Conservation (phyloP, 2,797 vertebrate species). For the Xenentodon cancila region DNA sequence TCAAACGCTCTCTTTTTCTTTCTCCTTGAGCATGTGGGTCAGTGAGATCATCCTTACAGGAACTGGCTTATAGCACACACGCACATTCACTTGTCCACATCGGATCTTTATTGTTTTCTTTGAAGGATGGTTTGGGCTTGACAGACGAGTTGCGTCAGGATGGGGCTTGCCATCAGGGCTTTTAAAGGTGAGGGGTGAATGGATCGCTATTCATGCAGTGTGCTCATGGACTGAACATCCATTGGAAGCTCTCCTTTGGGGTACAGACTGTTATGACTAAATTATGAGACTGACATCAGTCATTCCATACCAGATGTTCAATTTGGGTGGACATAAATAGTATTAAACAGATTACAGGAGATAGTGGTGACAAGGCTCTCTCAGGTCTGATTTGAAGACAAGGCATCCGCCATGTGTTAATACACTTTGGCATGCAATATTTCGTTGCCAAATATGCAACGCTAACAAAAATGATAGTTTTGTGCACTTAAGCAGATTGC, state of each 20-base stretch:
- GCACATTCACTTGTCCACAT: slow-evolving; percentile 22
- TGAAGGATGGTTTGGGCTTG: slow-evolving; percentile 58
- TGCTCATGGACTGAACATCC: slow-evolving; percentile 56
- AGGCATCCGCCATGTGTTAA: slow-evolving; percentile 56
- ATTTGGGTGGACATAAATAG: slow-evolving; percentile 75
- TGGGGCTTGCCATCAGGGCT: slow-evolving; percentile 55
- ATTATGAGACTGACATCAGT: slow-evolving; percentile 73
- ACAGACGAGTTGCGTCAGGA: slow-evolving; percentile 47
- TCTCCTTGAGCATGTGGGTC: slow-evolving; percentile 55
- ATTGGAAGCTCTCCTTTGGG: slow-evolving; percentile 49
- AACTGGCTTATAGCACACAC: slow-evolving; percentile 17
- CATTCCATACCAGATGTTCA: slow-evolving; percentile 68
- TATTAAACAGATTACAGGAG: slow-evolving; percentile 77
- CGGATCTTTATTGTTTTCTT: slow-evolving; percentile 66
- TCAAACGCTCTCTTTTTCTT: slow-evolving; percentile 60
- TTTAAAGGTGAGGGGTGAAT: slow-evolving; percentile 74
- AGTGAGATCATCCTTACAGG: slow-evolving; percentile 63
- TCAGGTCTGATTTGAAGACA: slow-evolving; percentile 69
- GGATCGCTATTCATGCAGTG: slow-evolving; percentile 64
- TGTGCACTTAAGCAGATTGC: slow-evolving; percentile 84
- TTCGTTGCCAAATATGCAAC: slow-evolving; percentile 77
- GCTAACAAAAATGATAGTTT: slow-evolving; percentile 81
- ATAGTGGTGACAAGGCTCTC: slow-evolving; percentile 71
- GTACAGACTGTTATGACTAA: slow-evolving; percentile 66
- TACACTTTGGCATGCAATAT: slow-evolving; percentile 73